These are phyloP conservation scores for Stomatorhinus ivindoensis DNA, from an alignment of 2,113 vertebrate species.

Conservation along the genomic window DNA sequence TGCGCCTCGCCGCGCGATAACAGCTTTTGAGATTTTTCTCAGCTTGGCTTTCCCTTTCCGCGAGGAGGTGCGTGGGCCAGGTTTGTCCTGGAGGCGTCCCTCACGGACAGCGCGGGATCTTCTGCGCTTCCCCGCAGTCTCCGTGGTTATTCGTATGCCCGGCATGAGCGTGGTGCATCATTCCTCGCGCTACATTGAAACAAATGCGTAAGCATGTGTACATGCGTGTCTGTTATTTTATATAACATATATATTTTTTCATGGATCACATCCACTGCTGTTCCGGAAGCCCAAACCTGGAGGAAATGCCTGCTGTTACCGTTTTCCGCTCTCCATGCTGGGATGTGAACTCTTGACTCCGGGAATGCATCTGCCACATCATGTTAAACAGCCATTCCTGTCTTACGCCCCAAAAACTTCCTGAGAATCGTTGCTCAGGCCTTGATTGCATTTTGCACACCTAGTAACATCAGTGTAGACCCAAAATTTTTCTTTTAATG, in stretches of 20 bases:
- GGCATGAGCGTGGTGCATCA: background rate
- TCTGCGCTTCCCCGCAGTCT: background rate
- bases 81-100: slow-evolving; percentile 31
- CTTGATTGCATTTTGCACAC: background rate
- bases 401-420: background rate
- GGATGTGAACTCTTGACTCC: background rate
- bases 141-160: background rate
- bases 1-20: slow-evolving; percentile 32
- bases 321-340: background rate
- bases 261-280: background rate
- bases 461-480: background rate
- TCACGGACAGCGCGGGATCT: background rate
- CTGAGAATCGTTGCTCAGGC: background rate
- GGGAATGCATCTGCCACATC: background rate
- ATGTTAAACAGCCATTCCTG: background rate
- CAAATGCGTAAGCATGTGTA: background rate
- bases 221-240: background rate
- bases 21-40: slow-evolving; percentile 28
- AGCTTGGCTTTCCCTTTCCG: slow-evolving; percentile 34
- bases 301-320: background rate
- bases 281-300: background rate
- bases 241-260: background rate
- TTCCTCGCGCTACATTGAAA: background rate
- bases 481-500: background rate
- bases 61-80: slow-evolving; percentile 39